Evolutionary conservation across 2,888 invertebrate genomes (phyloP).

Genomic region (Monopis laevigella): DNA sequence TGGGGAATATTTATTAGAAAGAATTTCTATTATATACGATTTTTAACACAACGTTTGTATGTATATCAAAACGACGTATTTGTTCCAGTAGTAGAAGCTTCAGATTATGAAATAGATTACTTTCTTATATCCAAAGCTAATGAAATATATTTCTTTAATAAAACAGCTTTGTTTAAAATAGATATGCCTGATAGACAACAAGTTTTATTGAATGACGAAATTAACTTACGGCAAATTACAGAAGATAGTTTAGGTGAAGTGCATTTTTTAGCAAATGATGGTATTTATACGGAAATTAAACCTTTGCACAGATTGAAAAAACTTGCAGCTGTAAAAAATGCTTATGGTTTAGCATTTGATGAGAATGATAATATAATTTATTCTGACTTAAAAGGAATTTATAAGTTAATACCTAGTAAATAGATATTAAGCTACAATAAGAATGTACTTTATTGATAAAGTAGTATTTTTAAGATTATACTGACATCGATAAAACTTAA

Average conservation of each 20-base stretch:
- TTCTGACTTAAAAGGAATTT: conserved; percentile 38
- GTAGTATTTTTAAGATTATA: too few relatives aligned
- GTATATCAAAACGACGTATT: conserved; percentile 38
- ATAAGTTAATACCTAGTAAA: conserved; percentile 33
- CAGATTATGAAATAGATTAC: conserved; percentile 37
- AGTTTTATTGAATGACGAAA: conserved; percentile 32
- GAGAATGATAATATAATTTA: conserved; percentile 39
- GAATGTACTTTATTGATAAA: too few relatives aligned
- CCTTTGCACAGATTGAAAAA: conserved; percentile 32
- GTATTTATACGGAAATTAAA: conserved; percentile 44
- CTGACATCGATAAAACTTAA: too few relatives aligned
- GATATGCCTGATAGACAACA: conserved; percentile 26
- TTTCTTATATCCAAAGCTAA: conserved; percentile 38
- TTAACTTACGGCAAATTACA: conserved; percentile 36
- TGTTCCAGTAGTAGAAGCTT: conserved; percentile 36
- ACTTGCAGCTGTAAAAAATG: conserved; percentile 33
- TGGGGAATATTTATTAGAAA: conserved; percentile 42
- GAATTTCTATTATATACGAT: conserved; percentile 52
- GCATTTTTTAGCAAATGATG: conserved; percentile 38
- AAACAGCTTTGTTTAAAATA: conserved; percentile 49
- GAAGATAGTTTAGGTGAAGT: conserved; percentile 46
- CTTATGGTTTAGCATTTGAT: conserved; percentile 45
- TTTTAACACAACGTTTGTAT: conserved; percentile 39
- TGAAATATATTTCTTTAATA: conserved; percentile 44
- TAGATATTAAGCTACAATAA: too few relatives aligned